Percentiles rank a stretch among this genome's conserved stretches.
phyloP scores from a whole-genome alignment of 2,113 vertebrate species.

The Fregata magnificens region DNA sequence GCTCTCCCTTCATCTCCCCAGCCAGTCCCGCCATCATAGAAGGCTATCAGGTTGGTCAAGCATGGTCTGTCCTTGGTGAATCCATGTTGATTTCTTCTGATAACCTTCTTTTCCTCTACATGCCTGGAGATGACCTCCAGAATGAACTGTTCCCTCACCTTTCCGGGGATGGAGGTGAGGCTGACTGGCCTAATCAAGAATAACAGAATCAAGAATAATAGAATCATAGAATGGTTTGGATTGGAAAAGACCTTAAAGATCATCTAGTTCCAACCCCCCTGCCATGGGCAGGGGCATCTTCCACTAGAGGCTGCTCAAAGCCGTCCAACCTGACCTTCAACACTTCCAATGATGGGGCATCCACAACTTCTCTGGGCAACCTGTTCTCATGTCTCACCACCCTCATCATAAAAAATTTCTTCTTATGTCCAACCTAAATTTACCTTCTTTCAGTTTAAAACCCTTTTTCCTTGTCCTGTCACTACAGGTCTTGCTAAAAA shows the following conservation, averaged over 20 bases:
- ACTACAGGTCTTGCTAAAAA: neutral
- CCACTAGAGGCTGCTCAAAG: neutral
- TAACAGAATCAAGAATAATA: neutral
- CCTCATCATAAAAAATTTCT: neutral
- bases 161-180: too few relatives aligned
- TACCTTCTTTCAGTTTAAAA: neutral
- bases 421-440: neutral
- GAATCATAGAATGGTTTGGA: neutral
- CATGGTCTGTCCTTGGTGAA: too few relatives aligned
- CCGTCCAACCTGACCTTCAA: neutral
- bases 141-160: too few relatives aligned
- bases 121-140: too few relatives aligned
- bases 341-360: neutral
- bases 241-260: neutral
- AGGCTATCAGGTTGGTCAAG: too few relatives aligned
- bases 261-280: neutral
- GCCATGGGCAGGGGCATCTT: neutral
- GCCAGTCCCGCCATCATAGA: too few relatives aligned
- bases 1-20: too few relatives aligned
- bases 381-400: neutral
- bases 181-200: too few relatives aligned
- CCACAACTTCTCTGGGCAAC: neutral
- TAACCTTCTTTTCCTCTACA: too few relatives aligned
- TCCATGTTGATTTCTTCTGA: too few relatives aligned
- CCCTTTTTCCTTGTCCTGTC: neutral